These are phyloP conservation scores for Brachypodius melanocephalos DNA, from an alignment of 2,113 vertebrate species.

Conservation along the genomic window DNA sequence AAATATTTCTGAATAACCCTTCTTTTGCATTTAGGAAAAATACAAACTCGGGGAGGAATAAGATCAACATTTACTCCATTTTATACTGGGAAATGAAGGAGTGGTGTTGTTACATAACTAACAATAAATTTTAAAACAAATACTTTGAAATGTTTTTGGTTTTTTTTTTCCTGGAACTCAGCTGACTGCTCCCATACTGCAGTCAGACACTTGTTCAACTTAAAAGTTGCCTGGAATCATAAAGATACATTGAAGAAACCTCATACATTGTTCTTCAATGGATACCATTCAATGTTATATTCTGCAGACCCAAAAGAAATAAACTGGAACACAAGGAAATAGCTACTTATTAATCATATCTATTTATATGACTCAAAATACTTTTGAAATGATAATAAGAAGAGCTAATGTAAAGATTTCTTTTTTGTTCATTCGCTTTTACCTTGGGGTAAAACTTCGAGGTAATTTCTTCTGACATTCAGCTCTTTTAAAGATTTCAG, in stretches of 20 bases:
- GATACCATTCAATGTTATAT: neutral
- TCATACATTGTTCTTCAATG: neutral
- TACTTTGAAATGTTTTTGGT: neutral
- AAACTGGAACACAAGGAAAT: neutral
- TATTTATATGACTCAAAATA: neutral
- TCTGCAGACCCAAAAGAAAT: neutral
- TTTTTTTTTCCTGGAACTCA: neutral
- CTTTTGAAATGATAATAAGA: neutral
- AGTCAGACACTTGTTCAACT: neutral
- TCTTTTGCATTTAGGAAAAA: neutral
- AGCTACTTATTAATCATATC: neutral
- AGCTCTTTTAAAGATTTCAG: constrained; percentile 87
- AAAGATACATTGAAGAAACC: neutral
- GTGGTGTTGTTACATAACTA: neutral
- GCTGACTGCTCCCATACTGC: neutral
- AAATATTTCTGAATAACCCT: neutral
- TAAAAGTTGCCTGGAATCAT: neutral
- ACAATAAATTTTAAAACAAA: neutral
- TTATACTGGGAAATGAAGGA: neutral
- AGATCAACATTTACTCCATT: neutral
- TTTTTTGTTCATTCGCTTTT: neutral
- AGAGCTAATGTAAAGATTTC: neutral
- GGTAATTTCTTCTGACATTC: constrained; percentile 90
- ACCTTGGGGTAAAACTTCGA: constrained; percentile 93
- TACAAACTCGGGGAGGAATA: neutral